Percentiles rank a stretch among this genome's conserved stretches.
These are phyloP conservation scores for Geopemphigus sp. DNA, from an alignment of 1,140 invertebrate genomes.

Conservation along the genomic window DNA sequence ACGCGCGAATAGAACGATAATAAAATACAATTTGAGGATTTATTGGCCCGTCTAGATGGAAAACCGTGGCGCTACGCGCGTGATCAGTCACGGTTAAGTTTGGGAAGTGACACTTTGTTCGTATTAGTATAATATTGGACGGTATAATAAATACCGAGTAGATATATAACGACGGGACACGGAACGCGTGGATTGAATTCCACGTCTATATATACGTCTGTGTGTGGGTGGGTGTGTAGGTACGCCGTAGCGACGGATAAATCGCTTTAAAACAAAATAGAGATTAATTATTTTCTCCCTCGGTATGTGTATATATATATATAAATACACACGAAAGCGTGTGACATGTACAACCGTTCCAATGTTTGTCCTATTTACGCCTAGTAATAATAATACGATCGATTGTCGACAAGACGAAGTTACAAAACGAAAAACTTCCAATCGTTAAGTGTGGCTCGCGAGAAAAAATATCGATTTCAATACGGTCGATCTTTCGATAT, in stretches of 20 bases:
- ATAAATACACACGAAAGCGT: neutral
- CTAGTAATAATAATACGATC: no score
- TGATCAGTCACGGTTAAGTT: constrained; percentile 39
- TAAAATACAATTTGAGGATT: constrained; percentile 6
- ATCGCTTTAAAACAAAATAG: constrained; percentile 28
- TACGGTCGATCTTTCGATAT: no score
- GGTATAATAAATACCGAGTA: neutral
- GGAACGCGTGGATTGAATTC: neutral
- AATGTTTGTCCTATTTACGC: neutral
- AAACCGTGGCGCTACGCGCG: constrained; percentile 4
- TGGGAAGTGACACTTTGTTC: constrained; percentile 14
- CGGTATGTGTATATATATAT: neutral
- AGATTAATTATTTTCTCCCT: constrained; percentile 25
- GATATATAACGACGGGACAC: neutral
- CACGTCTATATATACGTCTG: neutral
- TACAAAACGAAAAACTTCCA: no score
- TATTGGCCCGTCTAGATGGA: neutral
- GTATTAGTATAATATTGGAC: neutral
- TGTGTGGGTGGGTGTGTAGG: no score
- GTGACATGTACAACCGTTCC: neutral
- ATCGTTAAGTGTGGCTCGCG: no score
- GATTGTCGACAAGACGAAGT: no score
- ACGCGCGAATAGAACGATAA: neutral
- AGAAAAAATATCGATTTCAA: no score
- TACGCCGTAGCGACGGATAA: neutral